Evolutionary conservation across 30 jellyfish, hydroid and myxozoan species (phyloP).

Genomic region (Hydractinia echinata): DNA sequence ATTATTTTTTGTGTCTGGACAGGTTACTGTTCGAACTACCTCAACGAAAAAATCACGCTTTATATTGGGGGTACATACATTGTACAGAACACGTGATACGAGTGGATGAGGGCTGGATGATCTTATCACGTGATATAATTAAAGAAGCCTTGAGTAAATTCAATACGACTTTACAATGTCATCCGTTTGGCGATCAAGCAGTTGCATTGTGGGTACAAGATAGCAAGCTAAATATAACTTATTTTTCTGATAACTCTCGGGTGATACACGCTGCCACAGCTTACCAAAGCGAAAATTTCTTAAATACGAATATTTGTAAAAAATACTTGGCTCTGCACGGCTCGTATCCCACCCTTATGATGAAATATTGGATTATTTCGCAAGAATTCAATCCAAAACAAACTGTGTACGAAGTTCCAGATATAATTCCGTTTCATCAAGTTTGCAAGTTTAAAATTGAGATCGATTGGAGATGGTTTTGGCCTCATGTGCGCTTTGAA

Average conservation of each 20-base stretch:
- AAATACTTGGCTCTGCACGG: constrained; percentile 76
- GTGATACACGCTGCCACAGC: constrained; percentile 71
- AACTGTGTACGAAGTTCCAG: constrained; percentile 27
- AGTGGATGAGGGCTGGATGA: constrained; percentile 95
- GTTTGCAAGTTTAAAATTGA: constrained; percentile 38
- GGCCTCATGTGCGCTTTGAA: constrained; percentile 57
- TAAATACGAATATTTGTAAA: constrained; percentile 45
- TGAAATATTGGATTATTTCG: constrained; percentile 60
- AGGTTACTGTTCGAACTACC: constrained; percentile 76
- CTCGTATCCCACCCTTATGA: constrained; percentile 65
- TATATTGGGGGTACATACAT: constrained; percentile 92
- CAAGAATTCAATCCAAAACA: background rate
- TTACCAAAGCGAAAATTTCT: constrained; percentile 16
- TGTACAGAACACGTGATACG: constrained; percentile 64
- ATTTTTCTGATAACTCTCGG: constrained; percentile 77
- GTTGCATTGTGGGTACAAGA: constrained; percentile 84
- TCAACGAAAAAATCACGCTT: constrained; percentile 48
- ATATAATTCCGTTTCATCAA: constrained; percentile 45
- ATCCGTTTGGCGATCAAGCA: constrained; percentile 94
- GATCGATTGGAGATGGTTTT: constrained; percentile 51
- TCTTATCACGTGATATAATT: constrained; percentile 59
- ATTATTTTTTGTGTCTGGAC: constrained; percentile 74
- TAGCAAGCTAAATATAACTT: constrained; percentile 50
- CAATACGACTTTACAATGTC: constrained; percentile 70
- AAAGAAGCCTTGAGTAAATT: constrained; percentile 57